Evolutionary conservation across 2,113 vertebrate genomes (phyloP), one percentile per base, ranked within the genome.

Genomic region (Petrocephalus zakoni): DNA sequence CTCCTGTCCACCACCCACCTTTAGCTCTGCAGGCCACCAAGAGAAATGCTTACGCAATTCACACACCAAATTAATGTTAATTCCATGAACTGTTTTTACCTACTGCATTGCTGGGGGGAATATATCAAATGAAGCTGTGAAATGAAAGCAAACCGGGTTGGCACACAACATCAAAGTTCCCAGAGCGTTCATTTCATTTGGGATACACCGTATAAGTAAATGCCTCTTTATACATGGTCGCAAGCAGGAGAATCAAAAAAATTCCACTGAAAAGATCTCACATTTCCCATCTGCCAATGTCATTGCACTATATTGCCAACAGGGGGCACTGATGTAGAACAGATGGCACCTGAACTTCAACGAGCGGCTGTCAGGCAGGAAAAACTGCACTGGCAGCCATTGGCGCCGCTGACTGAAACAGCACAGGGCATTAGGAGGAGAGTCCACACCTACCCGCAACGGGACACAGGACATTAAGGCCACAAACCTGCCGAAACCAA

Each of bases 31-130:
- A 53, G 25, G 25, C n/a, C 51, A 53, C 49, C n/a, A 55, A 49
- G 47, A 5, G 13, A 37, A 75, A 75, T 34, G 29, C 34, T 78
- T 42, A 78, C 72, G 72, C 34, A 34, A 90, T 87, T 58, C 91
- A 88, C 89, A 92, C 94, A 94, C 94, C 93, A 95, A 95, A 96
- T 96, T 95, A 91, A 95, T 94, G 94, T 95, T 95, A 94, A 96
- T 96, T 95, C 94, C 93, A 93, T 95, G 93, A 95, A 94, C 95
- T 95, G 93, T 94, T 94, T 95, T 94, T 94, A 92, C 92, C 92
- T 91, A 92, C 87, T 92, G 91, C 93, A 92, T 91, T 89, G 88
- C 75, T 89, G 82, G 81, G 42, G 47, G 25, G 29, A 84, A 87
- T 87, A 56, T 58, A 72, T 19, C 61, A 85, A 13, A 86, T 64